phyloP scores from a whole-genome alignment of 2,113 vertebrate species.

The Tenrec ecaudatus region DNA sequence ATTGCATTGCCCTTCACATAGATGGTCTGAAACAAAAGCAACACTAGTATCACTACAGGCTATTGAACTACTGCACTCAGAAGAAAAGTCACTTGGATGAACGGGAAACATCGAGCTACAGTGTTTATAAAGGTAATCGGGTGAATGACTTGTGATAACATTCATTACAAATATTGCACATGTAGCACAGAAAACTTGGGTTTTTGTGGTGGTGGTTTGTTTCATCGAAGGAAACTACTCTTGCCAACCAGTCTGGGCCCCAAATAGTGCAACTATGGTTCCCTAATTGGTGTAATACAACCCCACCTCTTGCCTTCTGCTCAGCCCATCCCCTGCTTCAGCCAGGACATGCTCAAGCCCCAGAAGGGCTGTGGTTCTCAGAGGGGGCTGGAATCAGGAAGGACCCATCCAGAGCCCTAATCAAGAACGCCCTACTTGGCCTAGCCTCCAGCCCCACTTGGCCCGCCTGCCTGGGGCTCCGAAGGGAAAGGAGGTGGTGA shows the following conservation, averaged over 20 bases:
- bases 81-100: constrained; percentile 89
- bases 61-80: constrained; percentile 91
- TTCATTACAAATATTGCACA: constrained; percentile 92
- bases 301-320: neutral
- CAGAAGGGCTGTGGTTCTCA: constrained; percentile 1
- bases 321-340: neutral
- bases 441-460: constrained; percentile 34
- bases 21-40: constrained; percentile 91
- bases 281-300: constrained; percentile 59
- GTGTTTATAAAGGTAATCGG: constrained; percentile 85
- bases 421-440: neutral
- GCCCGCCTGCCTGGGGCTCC: constrained; percentile 39
- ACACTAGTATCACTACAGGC: constrained; percentile 89
- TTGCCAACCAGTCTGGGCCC: constrained; percentile 75
- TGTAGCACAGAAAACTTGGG: constrained; percentile 86
- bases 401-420: neutral
- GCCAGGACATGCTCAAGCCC: fast-evolving
- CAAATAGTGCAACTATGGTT: constrained; percentile 79
- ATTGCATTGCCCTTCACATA: constrained; percentile 88
- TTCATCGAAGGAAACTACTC: constrained; percentile 77
- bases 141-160: constrained; percentile 87
- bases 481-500: constrained; percentile 68
- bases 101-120: constrained; percentile 88
- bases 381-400: constrained; percentile 19
- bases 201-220: constrained; percentile 66